Evolutionary conservation across 2,797 vertebrate species (phyloP), one percentile per base, ranked within the genome.

Genomic region (Amblyopsis hoosieri): DNA sequence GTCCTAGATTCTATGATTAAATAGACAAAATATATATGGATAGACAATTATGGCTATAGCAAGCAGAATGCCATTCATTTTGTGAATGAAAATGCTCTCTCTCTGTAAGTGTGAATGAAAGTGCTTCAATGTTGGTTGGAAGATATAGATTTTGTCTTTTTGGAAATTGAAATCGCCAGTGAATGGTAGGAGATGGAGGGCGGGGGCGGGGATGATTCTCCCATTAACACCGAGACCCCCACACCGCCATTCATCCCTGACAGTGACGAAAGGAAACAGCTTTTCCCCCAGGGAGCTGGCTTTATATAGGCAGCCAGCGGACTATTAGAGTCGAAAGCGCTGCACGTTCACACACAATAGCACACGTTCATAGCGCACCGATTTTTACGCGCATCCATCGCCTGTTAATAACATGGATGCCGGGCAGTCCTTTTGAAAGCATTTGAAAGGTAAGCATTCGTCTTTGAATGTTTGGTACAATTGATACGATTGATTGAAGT

Each of bases 291-390:
- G 84, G 87, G 78, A 85, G 71, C 76, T 59, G 66, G 61, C 72
- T 75, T 83, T 75, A 83, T 86, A 88, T 78, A 83, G 85, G 79
- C 82, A 78, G 82, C 73, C 31, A 76, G 13, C 55, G 77, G 83
- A 12, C 80, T 66, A 74, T 74, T 47, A 59, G 71, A 76, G 78
- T 67, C 45, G 70, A 37, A 67, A 57, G 60, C 69, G 76, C 76
- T 78, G 79, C 63, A 49, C 60, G 57, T 60, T 45, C 57, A 4
- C 45, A 47, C 54, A 42, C 45, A 23, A 23, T 65, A 75, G 55
- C 64, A 60, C 58, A 29, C 46, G 59, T 60, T 33, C 4, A 64
- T 49, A 64, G 9, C 19, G 14, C 50, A 51, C 49, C 54, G 7
- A 11, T 55, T 6, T 9, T 33, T 11, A 60, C 59, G 50, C 64